Evolutionary conservation across 2,888 invertebrate species (phyloP).

Genomic region (Platycnemis pennipes): DNA sequence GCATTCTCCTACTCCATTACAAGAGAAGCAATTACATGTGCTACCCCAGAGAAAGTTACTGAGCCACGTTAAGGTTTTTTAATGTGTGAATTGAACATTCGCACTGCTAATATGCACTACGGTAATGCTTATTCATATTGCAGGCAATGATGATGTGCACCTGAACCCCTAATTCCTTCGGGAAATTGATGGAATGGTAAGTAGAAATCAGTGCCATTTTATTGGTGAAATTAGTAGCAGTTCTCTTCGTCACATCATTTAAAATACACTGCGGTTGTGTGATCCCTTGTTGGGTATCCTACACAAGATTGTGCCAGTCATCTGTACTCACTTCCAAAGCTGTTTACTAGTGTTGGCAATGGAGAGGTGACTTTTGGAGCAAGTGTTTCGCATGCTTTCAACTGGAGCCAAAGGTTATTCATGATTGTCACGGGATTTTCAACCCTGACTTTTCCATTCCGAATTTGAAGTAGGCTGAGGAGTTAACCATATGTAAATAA

Average conservation of each 20-base stretch:
- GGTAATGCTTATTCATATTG: not conserved
- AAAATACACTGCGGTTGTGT: not conserved
- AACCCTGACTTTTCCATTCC: not conserved
- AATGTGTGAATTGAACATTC: not conserved
- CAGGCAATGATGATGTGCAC: not conserved
- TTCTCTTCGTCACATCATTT: not conserved
- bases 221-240: not conserved
- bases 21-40: no score
- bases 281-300: not conserved
- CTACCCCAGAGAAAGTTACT: not conserved
- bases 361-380: not conserved
- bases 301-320: not conserved
- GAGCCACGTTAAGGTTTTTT: not conserved
- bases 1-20: no score
- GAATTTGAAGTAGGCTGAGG: no score
- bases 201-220: not conserved
- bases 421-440: not conserved
- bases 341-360: not conserved
- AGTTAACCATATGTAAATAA: no score
- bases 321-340: not conserved
- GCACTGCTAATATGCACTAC: not conserved
- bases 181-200: not conserved
- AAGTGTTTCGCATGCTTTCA: not conserved
- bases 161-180: not conserved
- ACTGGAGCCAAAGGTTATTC: not conserved